Base-by-base conservation (phyloP, 2,113 vertebrate species). In the Lycaon pictus region DNA sequence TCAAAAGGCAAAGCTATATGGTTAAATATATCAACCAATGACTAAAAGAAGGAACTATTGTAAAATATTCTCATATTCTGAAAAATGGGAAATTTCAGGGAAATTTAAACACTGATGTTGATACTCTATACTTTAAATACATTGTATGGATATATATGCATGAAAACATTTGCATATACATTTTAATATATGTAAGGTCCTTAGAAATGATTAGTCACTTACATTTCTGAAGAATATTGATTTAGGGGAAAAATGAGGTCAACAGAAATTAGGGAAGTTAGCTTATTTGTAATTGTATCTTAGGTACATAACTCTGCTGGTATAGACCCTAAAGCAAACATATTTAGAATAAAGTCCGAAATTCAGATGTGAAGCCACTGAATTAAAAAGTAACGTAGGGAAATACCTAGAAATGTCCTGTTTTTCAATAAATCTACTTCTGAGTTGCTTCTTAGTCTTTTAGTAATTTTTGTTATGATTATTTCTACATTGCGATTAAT, bases 1-100 rank as follows among this genome's bases (percentile, higher is more conserved):
- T 81, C 93, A 93, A 87, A 93, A 56, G 92, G 69, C 79, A 90
- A 81, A 93, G 48, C 51, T 71, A 22, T 83, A 91, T 81, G 96
- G 96, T 80, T 84, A 86, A 84, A 81, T 55, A 29, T 85, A 89
- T 90, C 48, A 58, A 65, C 32, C 51, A 69, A 88, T 58, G 83
- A 71, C 55, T 51, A 48, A 85, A 91, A 35, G 79, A 81, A 67
- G 62, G 51, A 35, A 53, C n/a, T 94, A 37, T 56, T 87, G 25
- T n/a, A 63, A 88, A 79, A 80, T 62, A 93, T 22, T 62, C 37
- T 72, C 20, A 88, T 0, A 27, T 37, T 23, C 20, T 97, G 43
- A 92, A 90, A 90, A 87, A 89, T 5, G 62, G 10, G 25, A 15
- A 15, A 55, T 55, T 55, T 90, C 27, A 60, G 4, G 19, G 12